phyloP scores from a whole-genome alignment of 2,888 invertebrate species.

The Acanthococcus lagerstroemiae region DNA sequence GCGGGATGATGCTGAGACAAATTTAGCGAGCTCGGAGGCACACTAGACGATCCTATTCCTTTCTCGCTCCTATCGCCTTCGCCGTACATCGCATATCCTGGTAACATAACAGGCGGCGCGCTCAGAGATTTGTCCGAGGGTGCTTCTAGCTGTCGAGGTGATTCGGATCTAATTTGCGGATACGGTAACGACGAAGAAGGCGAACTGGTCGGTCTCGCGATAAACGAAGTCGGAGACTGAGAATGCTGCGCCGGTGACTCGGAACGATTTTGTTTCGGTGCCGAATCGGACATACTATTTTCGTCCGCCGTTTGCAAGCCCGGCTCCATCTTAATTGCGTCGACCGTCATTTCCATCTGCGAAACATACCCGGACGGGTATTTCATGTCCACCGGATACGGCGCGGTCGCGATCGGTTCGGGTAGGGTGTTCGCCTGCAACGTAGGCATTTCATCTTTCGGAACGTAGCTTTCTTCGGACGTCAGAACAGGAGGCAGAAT shows the following conservation, averaged over 20 bases:
- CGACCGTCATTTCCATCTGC: slow-evolving; percentile 13
- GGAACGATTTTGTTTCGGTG: neutral
- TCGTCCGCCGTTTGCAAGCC: slow-evolving; percentile 13
- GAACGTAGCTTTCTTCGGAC: slow-evolving; percentile 34
- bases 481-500: slow-evolving; percentile 25
- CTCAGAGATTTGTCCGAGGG: slow-evolving; percentile 1
- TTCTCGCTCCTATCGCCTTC: slow-evolving; percentile 15
- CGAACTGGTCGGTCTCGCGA: neutral
- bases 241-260: slow-evolving; percentile 2
- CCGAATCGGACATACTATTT: slow-evolving; percentile 3
- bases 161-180: slow-evolving; percentile 11
- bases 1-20: slow-evolving; percentile 33
- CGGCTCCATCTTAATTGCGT: slow-evolving; percentile 20
- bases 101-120: slow-evolving; percentile 7
- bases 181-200: slow-evolving; percentile 1
- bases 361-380: slow-evolving; percentile 9
- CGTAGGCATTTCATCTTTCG: slow-evolving; percentile 36
- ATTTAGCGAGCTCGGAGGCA: slow-evolving; percentile 4
- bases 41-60: neutral
- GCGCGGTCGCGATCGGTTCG: slow-evolving; percentile 3
- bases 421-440: slow-evolving; percentile 13
- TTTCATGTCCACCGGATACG: slow-evolving; percentile 7
- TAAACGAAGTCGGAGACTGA: slow-evolving; percentile 4
- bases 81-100: slow-evolving; percentile 6
- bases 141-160: slow-evolving; percentile 5